A percentile compares a stretch with the other conserved stretches of the same genome.
Evolutionary conservation across 2,797 vertebrate species (phyloP).

Genomic region (Lophura swinhoii): DNA sequence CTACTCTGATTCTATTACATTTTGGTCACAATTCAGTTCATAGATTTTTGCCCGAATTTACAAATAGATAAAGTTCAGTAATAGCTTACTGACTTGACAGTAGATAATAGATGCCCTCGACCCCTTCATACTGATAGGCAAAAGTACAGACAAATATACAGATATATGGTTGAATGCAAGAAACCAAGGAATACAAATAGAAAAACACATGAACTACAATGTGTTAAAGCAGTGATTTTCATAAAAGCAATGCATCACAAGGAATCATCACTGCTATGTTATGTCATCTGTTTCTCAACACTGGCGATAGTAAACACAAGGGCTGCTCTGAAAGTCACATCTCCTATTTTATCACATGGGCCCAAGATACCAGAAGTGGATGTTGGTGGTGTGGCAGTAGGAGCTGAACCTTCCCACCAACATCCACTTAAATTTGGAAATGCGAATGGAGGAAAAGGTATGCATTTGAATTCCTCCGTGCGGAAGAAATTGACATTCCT

Average conservation of each 20-base stretch:
- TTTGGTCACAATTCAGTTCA: not conserved
- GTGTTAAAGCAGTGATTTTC: constrained; percentile 23
- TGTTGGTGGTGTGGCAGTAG: too few species aligned
- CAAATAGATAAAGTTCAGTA: not conserved
- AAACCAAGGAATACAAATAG: not conserved
- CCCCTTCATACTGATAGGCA: not conserved
- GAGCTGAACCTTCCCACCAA: too few species aligned
- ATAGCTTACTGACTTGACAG: not conserved
- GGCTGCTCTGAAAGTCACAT: too few species aligned
- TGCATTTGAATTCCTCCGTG: too few species aligned
- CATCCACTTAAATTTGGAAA: too few species aligned
- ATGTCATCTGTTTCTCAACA: not conserved
- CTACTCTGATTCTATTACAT: not conserved
- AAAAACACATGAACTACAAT: not conserved
- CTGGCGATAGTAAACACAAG: constrained; percentile 8
- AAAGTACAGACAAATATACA: not conserved
- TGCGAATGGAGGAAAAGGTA: too few species aligned
- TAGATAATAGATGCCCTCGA: not conserved
- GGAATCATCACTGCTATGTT: constrained; percentile 26
- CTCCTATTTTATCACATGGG: too few species aligned
- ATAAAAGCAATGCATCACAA: constrained; percentile 1
- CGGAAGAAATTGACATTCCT: too few species aligned
- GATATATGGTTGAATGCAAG: not conserved
- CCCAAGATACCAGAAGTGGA: too few species aligned
- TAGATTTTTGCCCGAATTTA: not conserved